phyloP scores from a whole-genome alignment of 2,888 invertebrate species.

The Drosophila neonasuta region DNA sequence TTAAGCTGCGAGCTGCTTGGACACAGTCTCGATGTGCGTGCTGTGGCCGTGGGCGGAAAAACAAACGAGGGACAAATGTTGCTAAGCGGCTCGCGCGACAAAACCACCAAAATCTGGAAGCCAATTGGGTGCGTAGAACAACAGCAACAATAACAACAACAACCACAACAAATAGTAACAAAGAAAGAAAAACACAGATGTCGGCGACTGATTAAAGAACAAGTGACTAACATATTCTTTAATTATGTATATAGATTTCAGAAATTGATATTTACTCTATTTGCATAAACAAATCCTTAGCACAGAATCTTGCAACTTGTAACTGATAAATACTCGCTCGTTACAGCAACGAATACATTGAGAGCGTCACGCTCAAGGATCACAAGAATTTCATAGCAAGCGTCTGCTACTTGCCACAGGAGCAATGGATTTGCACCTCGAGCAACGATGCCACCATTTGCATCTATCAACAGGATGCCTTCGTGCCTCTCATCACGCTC shows the following conservation, averaged over 20 bases:
- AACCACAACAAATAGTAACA: no score
- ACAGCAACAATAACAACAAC: background rate
- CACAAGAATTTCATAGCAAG: slow-evolving; percentile 94
- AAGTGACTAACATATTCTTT: no score
- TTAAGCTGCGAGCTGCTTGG: slow-evolving; percentile 90
- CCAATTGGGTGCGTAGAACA: slow-evolving; percentile 85
- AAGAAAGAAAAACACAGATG: background rate
- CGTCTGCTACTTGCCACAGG: slow-evolving; percentile 89
- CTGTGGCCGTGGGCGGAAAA: slow-evolving; percentile 84
- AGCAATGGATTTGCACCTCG: slow-evolving; percentile 91
- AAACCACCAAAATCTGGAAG: slow-evolving; percentile 93
- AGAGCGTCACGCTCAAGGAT: slow-evolving; percentile 88
- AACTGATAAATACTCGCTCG: background rate
- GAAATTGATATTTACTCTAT: no score
- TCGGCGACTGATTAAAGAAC: no score
- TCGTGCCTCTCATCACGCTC: slow-evolving; percentile 86
- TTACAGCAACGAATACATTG: slow-evolving; percentile 85
- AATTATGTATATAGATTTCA: no score
- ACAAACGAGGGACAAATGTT: slow-evolving; percentile 86
- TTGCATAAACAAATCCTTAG: no score
- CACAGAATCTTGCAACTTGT: no score
- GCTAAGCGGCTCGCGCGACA: slow-evolving; percentile 94
- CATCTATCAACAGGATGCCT: slow-evolving; percentile 88
- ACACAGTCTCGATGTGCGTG: slow-evolving; percentile 93
- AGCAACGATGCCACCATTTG: slow-evolving; percentile 94